phyloP scores from a whole-genome alignment of 2,797 vertebrate genomes.

The Intellagama lesueurii region DNA sequence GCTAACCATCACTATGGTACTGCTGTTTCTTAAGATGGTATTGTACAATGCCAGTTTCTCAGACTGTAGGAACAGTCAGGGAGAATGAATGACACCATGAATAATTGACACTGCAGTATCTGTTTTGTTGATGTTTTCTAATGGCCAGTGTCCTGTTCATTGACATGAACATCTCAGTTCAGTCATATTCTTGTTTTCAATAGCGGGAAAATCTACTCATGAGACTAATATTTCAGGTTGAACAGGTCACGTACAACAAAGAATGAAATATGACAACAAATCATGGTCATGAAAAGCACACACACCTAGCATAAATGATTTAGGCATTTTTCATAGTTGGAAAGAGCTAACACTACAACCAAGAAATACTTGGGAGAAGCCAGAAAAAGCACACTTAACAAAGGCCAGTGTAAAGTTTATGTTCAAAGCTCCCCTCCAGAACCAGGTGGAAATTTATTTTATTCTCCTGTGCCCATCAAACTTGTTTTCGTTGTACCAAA shows the following conservation, averaged over 20 bases:
- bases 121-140: not conserved
- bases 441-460: not conserved
- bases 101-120: not conserved
- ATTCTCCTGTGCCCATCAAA: not conserved
- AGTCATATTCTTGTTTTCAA: constrained; percentile 20
- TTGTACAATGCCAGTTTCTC: not conserved
- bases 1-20: not conserved
- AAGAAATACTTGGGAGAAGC: constrained; percentile 24
- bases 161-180: constrained; percentile 37
- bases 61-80: not conserved
- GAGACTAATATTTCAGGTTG: not conserved
- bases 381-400: not conserved
- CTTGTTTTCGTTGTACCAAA: not conserved
- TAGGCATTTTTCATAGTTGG: not conserved
- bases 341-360: not conserved
- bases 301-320: constrained; percentile 15
- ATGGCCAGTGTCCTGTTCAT: not conserved
- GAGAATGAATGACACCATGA: not conserved
- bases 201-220: not conserved
- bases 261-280: not conserved
- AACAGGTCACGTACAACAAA: constrained; percentile 22
- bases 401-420: constrained; percentile 1
- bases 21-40: not conserved
- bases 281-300: not conserved
- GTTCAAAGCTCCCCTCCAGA: not conserved